Evolutionary conservation across 2,797 vertebrate species (phyloP).

Genomic region (Decapterus maruadsi): DNA sequence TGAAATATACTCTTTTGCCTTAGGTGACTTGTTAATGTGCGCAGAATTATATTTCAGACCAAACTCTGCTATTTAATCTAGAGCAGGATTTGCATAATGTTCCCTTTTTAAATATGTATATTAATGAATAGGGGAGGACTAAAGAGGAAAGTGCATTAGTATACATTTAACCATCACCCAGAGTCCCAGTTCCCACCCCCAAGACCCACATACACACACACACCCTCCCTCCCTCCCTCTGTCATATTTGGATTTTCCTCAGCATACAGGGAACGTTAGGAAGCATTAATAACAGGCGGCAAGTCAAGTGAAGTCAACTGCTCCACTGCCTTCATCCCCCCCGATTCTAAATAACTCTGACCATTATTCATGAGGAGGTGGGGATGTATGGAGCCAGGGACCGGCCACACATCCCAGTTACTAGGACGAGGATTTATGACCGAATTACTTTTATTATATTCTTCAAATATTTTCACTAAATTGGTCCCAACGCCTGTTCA

Average conservation of each 20-base stretch:
- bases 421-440: not conserved
- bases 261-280: constrained; percentile 48
- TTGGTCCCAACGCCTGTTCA: not conserved
- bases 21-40: constrained; percentile 81
- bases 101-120: constrained; percentile 81
- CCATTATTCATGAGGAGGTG: constrained; percentile 45
- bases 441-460: not conserved
- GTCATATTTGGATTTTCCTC: constrained; percentile 30
- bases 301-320: constrained; percentile 60
- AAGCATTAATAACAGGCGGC: constrained; percentile 56
- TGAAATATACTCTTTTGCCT: constrained; percentile 74
- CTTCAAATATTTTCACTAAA: constrained; percentile 8
- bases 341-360: constrained; percentile 65
- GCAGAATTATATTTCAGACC: constrained; percentile 77
- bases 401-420: constrained; percentile 1
- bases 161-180: constrained; percentile 68
- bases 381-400: constrained; percentile 3
- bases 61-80: constrained; percentile 78
- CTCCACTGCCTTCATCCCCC: constrained; percentile 67
- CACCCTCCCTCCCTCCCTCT: not conserved
- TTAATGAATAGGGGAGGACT: constrained; percentile 73
- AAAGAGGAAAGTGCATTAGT: constrained; percentile 66
- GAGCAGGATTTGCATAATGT: constrained; percentile 82
- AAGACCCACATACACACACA: constrained; percentile 8
- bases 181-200: not conserved